Base-by-base conservation (phyloP, 1,140 invertebrate genomes). In the Lucilia sericata region DNA sequence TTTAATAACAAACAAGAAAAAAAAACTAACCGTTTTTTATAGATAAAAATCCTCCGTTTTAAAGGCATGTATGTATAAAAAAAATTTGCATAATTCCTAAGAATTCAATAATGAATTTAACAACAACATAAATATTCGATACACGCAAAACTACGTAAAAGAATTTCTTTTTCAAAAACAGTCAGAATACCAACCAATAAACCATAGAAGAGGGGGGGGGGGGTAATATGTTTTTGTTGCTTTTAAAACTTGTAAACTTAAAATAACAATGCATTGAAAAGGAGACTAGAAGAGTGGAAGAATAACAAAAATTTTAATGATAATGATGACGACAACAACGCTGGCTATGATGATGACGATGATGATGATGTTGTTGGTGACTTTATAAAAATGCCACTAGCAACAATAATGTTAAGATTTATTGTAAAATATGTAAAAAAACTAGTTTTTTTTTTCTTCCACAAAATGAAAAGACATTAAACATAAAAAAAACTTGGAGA, bases 101-200 rank as follows among this genome's bases (percentile, higher is more conserved):
- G 65, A 70, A 70, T 70, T 70, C 65, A 70, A 70, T 70, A 70
- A 70, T 70, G 19, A 70, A 70, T 70, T 70, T 70, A 70, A 70
- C 65, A 70, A 70, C 65, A 70, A 70, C 60, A 70, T 70, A 70
- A 21, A 25, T 21, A 70, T 70, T 19, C 65, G 65, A 70, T 70
- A 70, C 65, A 70, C 65, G 65, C 65, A 70, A 70, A 70, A 70
- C 17, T 70, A 70, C 65, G 65, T 70, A 70, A 19, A 70, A 70
- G 65, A 70, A 70, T 70, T 70, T 70, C 65, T 70, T 70, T 30
- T 30, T 30, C 25, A 30, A 4, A n/a, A 65, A 65, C 4, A 70
- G 19, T 19, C 19, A 70, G 2, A 21, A 70, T 10, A 70, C 19
- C 13, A 70, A 9, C 65, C 65, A 70, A 70, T 70, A 25, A 70